Percentiles rank a stretch among this genome's conserved stretches.
These are phyloP conservation scores for Sylvietta virens DNA, from an alignment of 2,113 vertebrate genomes.

Conservation along the genomic window DNA sequence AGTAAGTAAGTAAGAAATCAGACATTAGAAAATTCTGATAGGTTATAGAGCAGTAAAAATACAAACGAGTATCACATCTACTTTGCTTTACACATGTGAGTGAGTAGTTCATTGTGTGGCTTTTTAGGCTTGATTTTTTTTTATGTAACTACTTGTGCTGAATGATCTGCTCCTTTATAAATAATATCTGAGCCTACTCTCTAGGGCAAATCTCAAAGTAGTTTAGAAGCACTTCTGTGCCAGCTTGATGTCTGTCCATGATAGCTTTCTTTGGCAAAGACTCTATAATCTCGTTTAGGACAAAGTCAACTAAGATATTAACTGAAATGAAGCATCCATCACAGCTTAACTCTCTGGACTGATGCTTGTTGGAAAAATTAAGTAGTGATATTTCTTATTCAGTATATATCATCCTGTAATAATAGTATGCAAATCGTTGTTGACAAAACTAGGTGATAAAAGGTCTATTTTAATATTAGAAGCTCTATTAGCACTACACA, in stretches of 20 bases:
- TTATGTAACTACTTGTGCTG: neutral
- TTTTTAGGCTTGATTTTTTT: neutral
- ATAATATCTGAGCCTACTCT: neutral
- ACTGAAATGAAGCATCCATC: conserved; percentile 46
- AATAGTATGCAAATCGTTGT: neutral
- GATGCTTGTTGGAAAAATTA: conserved; percentile 27
- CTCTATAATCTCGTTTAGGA: conserved; percentile 37
- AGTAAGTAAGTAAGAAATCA: neutral
- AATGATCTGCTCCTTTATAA: neutral
- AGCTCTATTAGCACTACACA: neutral
- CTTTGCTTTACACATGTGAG: neutral
- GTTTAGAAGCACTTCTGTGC: conserved; percentile 34
- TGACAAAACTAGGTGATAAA: conserved; percentile 9
- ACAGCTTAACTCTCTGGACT: conserved; percentile 29
- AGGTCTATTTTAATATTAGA: neutral
- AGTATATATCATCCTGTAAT: neutral
- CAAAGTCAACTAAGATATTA: conserved; percentile 57
- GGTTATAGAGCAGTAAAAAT: neutral
- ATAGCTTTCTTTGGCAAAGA: conserved; percentile 53
- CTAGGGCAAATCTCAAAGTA: neutral
- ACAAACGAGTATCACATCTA: neutral
- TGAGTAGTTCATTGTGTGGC: neutral
- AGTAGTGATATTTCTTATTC: conserved; percentile 10
- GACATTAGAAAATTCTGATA: neutral
- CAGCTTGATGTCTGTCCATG: conserved; percentile 38